Evolutionary conservation across 2,888 invertebrate species (phyloP), one percentile per base, ranked within the genome.

Genomic region (Carabus problematicus): DNA sequence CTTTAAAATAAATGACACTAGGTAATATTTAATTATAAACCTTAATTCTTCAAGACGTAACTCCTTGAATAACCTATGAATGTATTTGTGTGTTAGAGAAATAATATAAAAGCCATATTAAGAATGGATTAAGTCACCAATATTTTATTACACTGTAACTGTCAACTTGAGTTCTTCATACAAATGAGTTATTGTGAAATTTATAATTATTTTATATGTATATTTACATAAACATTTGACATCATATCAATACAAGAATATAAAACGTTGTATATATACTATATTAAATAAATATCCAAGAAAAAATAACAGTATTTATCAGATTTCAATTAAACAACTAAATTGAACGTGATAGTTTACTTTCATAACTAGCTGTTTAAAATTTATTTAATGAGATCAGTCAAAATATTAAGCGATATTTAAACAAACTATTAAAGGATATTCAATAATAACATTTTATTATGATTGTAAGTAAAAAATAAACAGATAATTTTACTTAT

Each of bases 241-340:
- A 67, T 67, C 52, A 67, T 67, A 67, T 67, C 52, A 58, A 67
- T 67, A 67, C 67, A 67, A 67, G 67, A 67, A 67, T 67, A 67
- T 67, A 67, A 67, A 67, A 67, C 67, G 60, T 67, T 67, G 60
- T 67, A 59, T 67, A 67, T 67, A 67, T 67, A 67, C 67, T 67
- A 67, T 67, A 67, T 67, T 43, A 67, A 67, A 67, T 67, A 67
- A 67, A 67, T 67, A 67, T 67, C 52, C 59, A 67, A 67, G 12
- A n/a, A 39, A 54, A 54, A 56, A 52, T 45, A 67, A 56, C 56
- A 55, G 45, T 41, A 16, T 67, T 29, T 29, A 60, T 29, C 67
- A 67, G 67, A 67, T 67, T 60, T 67, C 60, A 60, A 60, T 52
- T 60, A 60, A 58, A 60, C 56, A 59, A 67, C 54, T 67, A 49